These are phyloP conservation scores for Phania funesta DNA, from an alignment of 2,888 invertebrate genomes.

Conservation along the genomic window DNA sequence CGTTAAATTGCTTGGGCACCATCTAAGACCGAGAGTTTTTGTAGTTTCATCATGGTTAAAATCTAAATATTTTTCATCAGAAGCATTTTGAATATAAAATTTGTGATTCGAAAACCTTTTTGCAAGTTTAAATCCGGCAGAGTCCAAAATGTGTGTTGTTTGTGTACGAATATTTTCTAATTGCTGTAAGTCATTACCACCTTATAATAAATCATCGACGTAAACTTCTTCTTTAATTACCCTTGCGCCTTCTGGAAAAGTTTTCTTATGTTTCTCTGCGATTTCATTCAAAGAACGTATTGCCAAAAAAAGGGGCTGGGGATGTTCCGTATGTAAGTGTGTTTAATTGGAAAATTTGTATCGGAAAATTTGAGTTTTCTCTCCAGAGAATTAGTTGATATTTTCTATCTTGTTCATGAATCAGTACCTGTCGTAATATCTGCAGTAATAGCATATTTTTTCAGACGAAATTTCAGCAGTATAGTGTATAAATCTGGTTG, in stretches of 20 bases:
- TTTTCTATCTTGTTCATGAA: too few species aligned
- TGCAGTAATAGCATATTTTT: conserved; percentile 31
- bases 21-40: neutral
- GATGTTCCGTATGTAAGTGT: conserved; percentile 14
- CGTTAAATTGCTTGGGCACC: neutral
- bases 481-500: neutral
- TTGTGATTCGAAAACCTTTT: neutral
- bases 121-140: neutral
- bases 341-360: neutral
- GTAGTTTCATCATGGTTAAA: neutral
- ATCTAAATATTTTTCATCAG: neutral
- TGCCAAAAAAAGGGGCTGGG: neutral
- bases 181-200: neutral
- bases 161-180: neutral
- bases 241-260: conserved; percentile 2
- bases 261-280: neutral
- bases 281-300: neutral
- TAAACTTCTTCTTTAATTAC: neutral
- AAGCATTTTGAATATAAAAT: neutral
- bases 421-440: conserved; percentile 45
- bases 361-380: neutral
- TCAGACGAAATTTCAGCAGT: neutral
- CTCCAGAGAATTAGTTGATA: neutral
- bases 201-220: conserved; percentile 13
- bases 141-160: neutral